phyloP scores from a whole-genome alignment of 2,888 invertebrate genomes.

The Margaritifera margaritifera region DNA sequence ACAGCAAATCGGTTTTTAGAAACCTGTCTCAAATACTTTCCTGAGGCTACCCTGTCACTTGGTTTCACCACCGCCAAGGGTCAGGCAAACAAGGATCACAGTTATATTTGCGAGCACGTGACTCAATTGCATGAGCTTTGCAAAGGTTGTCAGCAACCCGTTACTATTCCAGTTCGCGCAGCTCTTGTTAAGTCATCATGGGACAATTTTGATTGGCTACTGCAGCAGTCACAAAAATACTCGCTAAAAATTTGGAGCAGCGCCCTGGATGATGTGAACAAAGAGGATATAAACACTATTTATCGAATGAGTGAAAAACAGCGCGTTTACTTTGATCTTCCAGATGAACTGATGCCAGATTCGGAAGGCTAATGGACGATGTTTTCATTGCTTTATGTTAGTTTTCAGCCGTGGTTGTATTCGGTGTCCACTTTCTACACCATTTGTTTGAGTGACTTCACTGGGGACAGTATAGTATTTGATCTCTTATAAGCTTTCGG shows the following conservation, averaged over 20 bases:
- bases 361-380: too few species aligned
- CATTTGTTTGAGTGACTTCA: too few species aligned
- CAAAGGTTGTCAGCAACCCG: constrained; percentile 77
- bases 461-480: too few species aligned
- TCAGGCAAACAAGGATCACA: constrained; percentile 67
- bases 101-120: constrained; percentile 77
- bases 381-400: too few species aligned
- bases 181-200: constrained; percentile 81
- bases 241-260: constrained; percentile 88
- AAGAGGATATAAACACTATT: constrained; percentile 79
- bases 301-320: constrained; percentile 80
- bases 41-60: constrained; percentile 82
- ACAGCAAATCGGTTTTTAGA: constrained; percentile 80
- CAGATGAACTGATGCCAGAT: constrained; percentile 66
- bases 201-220: constrained; percentile 77
- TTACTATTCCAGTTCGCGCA: constrained; percentile 87
- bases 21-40: constrained; percentile 77
- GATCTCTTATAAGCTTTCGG: too few species aligned
- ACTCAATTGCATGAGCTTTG: constrained; percentile 62
- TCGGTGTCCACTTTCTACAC: too few species aligned
- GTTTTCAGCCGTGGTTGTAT: too few species aligned
- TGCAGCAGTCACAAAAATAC: constrained; percentile 76
- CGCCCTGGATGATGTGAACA: constrained; percentile 80
- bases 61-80: constrained; percentile 90
- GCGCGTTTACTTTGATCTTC: constrained; percentile 85